A percentile compares a stretch with the other conserved stretches of the same genome.
phyloP scores from a whole-genome alignment of 2,888 invertebrate genomes.

The Pheosia gnoma region DNA sequence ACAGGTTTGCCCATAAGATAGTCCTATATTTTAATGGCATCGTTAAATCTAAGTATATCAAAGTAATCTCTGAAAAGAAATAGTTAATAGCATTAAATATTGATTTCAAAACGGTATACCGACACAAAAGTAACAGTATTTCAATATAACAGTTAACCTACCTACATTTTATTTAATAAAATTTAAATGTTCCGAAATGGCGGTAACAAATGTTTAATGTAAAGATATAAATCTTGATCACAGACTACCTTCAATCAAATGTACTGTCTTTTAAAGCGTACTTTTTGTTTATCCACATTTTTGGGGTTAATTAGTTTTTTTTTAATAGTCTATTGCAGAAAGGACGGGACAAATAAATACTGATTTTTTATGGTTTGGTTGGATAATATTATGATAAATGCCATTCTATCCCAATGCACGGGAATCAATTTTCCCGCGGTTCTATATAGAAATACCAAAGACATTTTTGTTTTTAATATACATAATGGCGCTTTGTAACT shows the following conservation, averaged over 20 bases:
- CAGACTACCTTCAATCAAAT: neutral
- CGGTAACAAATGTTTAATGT: neutral
- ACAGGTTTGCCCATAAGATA: too few species aligned
- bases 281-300: neutral
- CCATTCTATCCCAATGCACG: too few species aligned
- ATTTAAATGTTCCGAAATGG: neutral
- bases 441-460: too few species aligned
- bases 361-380: too few species aligned
- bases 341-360: too few species aligned
- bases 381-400: too few species aligned
- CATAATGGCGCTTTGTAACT: too few species aligned
- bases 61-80: slow-evolving; percentile 15
- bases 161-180: slow-evolving; percentile 2
- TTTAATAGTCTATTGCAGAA: too few species aligned
- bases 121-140: slow-evolving; percentile 22
- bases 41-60: neutral
- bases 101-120: slow-evolving; percentile 12
- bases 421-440: too few species aligned
- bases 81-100: slow-evolving; percentile 7
- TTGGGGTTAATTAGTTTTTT: neutral
- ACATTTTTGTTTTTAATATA: too few species aligned
- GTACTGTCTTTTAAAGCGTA: neutral
- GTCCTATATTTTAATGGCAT: too few species aligned
- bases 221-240: neutral
- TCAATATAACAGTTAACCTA: slow-evolving; percentile 18